Conservation (phyloP, 2,888 invertebrate species). For the Tinea pellionella region DNA sequence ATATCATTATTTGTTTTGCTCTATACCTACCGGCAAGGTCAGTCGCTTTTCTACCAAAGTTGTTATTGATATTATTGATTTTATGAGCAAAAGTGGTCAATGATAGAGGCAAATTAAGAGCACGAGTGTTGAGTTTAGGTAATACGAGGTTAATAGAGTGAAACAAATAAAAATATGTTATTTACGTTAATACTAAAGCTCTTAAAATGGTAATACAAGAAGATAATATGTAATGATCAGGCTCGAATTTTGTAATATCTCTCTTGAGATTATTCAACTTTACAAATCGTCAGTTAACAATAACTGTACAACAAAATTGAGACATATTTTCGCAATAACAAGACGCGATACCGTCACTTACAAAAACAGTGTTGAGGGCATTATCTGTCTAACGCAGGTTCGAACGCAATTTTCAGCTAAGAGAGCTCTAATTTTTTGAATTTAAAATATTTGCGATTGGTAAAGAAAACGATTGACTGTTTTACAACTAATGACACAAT, state of each 20-base stretch:
- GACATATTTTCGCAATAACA: conserved; percentile 9
- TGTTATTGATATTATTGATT: too few relatives aligned
- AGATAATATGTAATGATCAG: neutral
- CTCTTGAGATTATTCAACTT: neutral
- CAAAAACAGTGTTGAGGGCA: neutral
- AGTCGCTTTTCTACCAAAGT: too few relatives aligned
- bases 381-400: neutral
- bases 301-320: conserved; percentile 1
- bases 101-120: too few relatives aligned
- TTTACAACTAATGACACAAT: conserved; percentile 3
- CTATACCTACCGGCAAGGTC: too few relatives aligned
- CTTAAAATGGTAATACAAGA: neutral
- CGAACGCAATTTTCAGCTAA: neutral
- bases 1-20: too few relatives aligned
- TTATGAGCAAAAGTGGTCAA: too few relatives aligned
- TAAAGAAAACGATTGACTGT: neutral
- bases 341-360: neutral
- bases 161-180: neutral
- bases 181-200: neutral
- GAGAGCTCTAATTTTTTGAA: neutral
- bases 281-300: conserved; percentile 7
- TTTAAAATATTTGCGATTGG: neutral
- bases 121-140: too few relatives aligned
- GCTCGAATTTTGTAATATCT: neutral
- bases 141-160: too few relatives aligned